Conservation (phyloP, 2,797 vertebrate species). For the Poliocrania exsul region DNA sequence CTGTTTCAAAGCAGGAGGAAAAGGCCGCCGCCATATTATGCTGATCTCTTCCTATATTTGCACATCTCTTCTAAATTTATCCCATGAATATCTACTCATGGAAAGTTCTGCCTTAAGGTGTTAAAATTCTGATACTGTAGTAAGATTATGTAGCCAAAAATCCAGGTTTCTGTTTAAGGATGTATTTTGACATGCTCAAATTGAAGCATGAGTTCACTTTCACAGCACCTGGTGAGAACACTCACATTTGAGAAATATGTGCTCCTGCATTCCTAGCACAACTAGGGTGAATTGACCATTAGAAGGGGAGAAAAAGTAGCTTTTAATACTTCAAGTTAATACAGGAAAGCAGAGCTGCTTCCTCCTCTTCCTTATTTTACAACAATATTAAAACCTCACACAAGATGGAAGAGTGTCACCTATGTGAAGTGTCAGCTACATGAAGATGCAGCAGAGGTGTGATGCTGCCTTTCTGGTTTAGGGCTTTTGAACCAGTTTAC, state of each 20-base stretch:
- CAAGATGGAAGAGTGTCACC: neutral
- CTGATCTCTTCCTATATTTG: neutral
- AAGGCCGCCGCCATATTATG: accelerated
- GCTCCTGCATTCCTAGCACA: neutral
- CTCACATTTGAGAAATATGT: accelerated
- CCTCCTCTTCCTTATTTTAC: neutral
- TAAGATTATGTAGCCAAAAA: neutral
- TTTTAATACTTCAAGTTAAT: neutral
- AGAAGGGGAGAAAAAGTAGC: neutral
- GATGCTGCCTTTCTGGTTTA: neutral
- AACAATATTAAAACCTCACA: neutral
- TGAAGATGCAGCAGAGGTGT: neutral
- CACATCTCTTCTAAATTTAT: neutral
- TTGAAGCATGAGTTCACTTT: accelerated
- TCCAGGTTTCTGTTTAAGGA: neutral
- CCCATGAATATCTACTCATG: neutral
- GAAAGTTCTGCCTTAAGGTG: neutral
- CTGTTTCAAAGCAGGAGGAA: neutral
- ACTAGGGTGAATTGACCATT: neutral
- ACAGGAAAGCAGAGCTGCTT: neutral
- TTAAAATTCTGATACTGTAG: neutral
- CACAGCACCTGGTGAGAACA: accelerated
- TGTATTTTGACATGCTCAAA: neutral
- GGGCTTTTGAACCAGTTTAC: neutral
- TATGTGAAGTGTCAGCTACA: accelerated